phyloP scores from a whole-genome alignment of 2,113 vertebrate genomes.

The Calcarius ornatus region DNA sequence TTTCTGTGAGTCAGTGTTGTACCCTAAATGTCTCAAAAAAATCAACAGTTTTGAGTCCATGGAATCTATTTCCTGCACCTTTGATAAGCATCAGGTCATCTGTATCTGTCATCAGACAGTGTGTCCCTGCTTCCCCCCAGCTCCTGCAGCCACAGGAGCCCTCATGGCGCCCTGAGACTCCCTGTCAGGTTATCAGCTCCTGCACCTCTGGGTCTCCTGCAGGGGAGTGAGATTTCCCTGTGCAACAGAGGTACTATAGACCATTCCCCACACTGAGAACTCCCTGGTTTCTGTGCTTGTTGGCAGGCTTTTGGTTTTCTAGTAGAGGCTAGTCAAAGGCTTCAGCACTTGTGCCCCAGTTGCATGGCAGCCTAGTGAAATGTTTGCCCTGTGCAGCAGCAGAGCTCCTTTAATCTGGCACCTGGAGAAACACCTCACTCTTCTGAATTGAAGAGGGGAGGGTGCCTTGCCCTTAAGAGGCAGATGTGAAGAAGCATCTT shows the following conservation, averaged over 20 bases:
- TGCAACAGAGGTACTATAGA: background rate
- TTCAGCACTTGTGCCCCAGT: background rate
- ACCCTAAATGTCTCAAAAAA: background rate
- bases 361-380: background rate
- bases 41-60: background rate
- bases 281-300: background rate
- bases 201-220: background rate
- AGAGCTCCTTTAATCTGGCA: background rate
- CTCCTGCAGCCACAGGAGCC: accelerated
- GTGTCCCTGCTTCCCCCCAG: background rate
- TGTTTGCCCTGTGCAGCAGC: accelerated
- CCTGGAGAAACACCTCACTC: background rate
- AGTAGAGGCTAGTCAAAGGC: background rate
- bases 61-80: too few relatives aligned
- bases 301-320: background rate
- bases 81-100: background rate
- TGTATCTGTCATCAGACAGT: background rate
- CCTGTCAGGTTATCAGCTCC: background rate
- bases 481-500: background rate
- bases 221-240: background rate
- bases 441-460: background rate
- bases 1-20: background rate
- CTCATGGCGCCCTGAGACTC: accelerated
- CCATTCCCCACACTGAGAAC: background rate
- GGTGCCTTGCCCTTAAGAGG: background rate